A percentile compares a stretch with the other conserved stretches of the same genome.
Evolutionary conservation across 2,113 vertebrate species (phyloP).

Genomic region (Cnemophilus loriae): DNA sequence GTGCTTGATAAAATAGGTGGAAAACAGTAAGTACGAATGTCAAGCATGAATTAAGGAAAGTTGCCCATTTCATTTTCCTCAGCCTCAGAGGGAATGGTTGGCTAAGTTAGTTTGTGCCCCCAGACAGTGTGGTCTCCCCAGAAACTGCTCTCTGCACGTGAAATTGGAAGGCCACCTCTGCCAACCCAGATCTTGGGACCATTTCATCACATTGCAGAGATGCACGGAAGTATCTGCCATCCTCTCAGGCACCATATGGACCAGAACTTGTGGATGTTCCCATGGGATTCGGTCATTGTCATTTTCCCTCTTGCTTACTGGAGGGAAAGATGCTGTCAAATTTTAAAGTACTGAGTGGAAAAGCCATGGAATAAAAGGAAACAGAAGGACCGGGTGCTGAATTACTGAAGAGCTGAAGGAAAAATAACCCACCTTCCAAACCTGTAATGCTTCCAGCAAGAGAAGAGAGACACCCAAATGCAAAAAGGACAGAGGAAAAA

Average conservation of each 20-base stretch:
- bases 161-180: not conserved
- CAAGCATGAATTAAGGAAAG: not conserved
- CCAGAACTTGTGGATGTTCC: not conserved
- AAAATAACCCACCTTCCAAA: not conserved
- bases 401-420: not conserved
- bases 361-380: not conserved
- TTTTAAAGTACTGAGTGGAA: not conserved
- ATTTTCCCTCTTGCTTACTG: not conserved
- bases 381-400: not conserved
- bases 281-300: not conserved
- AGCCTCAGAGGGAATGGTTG: not conserved
- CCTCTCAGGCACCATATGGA: slow-evolving; percentile 2
- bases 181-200: not conserved
- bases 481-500: not conserved
- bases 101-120: not conserved
- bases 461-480: not conserved
- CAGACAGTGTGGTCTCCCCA: not conserved
- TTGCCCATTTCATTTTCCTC: not conserved
- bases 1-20: not conserved
- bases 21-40: not conserved
- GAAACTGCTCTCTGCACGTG: not conserved
- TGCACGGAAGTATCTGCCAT: not conserved
- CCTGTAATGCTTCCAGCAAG: not conserved
- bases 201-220: not conserved
- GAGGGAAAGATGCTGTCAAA: not conserved